These are phyloP conservation scores for Anoplopoma fimbria DNA, from an alignment of 2,113 vertebrate species.

Conservation along the genomic window DNA sequence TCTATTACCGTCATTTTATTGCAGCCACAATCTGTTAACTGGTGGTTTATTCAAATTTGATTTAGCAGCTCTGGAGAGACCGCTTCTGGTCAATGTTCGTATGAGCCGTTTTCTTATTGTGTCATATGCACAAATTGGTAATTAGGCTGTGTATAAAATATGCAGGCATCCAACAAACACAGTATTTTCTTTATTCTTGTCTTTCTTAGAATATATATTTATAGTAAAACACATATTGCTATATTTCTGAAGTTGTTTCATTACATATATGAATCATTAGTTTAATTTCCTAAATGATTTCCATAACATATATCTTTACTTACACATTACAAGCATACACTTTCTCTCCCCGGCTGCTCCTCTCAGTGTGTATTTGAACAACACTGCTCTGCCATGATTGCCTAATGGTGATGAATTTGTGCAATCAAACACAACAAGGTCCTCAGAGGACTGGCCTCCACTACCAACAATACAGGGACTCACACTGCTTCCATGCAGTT, in stretches of 20 bases:
- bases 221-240: not conserved
- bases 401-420: constrained; percentile 62
- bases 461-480: constrained; percentile 46
- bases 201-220: not conserved
- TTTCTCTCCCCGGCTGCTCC: constrained; percentile 6
- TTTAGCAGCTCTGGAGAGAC: no score
- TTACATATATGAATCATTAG: not conserved
- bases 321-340: constrained; percentile 7
- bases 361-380: constrained; percentile 47
- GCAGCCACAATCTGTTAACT: constrained; percentile 42
- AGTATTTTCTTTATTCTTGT: not conserved
- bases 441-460: constrained; percentile 30
- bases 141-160: not conserved
- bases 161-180: not conserved
- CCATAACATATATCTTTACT: constrained; percentile 13
- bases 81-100: constrained; percentile 23
- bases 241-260: not conserved
- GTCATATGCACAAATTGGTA: not conserved
- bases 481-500: constrained; percentile 54
- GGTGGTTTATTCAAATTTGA: constrained; percentile 46
- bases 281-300: no score
- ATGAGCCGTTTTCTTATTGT: constrained; percentile 7
- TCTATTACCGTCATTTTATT: constrained; percentile 44
- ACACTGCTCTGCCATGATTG: constrained; percentile 34
- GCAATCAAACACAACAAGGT: constrained; percentile 55